Evolutionary conservation across 2,797 vertebrate species (phyloP).

Genomic region (Rhinatrema bivittatum): DNA sequence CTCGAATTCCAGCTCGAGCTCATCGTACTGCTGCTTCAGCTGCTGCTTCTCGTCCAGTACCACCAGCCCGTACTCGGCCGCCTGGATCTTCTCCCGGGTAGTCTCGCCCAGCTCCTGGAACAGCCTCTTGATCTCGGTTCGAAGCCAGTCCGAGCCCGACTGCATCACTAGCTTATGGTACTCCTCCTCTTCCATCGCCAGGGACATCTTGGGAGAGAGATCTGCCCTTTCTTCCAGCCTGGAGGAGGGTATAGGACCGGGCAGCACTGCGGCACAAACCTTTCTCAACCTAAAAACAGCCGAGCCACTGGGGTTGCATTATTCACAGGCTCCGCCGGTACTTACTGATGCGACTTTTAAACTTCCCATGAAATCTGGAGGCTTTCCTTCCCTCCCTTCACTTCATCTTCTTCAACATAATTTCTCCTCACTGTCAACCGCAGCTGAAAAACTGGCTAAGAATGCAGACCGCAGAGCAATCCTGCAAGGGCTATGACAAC

Average conservation of each 20-base stretch:
- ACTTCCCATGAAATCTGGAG: background rate
- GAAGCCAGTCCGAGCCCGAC: constrained; percentile 82
- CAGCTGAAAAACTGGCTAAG: constrained; percentile 7
- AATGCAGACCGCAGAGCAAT: constrained; percentile 24
- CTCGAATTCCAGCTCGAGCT: constrained; percentile 87
- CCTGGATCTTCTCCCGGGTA: constrained; percentile 92
- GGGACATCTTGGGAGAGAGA: constrained; percentile 54
- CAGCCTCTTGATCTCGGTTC: constrained; percentile 75
- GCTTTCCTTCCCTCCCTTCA: background rate
- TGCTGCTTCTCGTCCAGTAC: constrained; percentile 96
- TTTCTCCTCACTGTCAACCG: background rate
- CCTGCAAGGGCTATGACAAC: constrained; percentile 17
- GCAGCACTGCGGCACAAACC: background rate
- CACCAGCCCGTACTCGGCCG: constrained; percentile 90
- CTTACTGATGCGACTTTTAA: background rate
- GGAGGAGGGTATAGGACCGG: background rate
- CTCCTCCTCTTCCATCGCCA: constrained; percentile 69
- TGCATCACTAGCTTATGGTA: constrained; percentile 75
- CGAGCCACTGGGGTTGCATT: background rate
- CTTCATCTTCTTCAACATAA: background rate
- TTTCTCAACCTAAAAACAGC: constrained; percentile 1
- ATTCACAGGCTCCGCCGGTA: background rate
- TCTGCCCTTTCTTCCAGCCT: background rate
- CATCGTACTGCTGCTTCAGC: constrained; percentile 84
- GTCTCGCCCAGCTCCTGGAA: constrained; percentile 85